Evolutionary conservation across 2,888 invertebrate genomes (phyloP), one percentile per base, ranked within the genome.

Genomic region (Caradrina kadenii): DNA sequence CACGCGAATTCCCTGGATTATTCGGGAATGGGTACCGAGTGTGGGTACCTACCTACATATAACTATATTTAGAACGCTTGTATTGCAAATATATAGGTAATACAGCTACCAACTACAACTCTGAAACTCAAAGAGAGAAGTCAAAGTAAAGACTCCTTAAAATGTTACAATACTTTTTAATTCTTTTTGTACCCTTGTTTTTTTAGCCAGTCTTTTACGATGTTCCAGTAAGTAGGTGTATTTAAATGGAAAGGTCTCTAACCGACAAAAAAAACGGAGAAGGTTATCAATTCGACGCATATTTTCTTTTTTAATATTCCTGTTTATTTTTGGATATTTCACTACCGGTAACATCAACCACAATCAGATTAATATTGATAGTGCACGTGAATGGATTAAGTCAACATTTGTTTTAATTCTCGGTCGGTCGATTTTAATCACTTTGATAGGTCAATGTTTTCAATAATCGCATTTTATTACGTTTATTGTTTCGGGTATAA

Each of bases 1-100:
- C 84, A 82, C 81, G 83, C 81, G 82, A 84, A 88, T 86, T 81
- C 86, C 76, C 73, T 76, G 85, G 88, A 89, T 88, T 89, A 89
- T 88, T 89, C 79, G 80, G 77, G 72, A 85, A 80, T 84, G 84
- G 79, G 82, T 86, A 81, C 78, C 82, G 11, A 74, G 64, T 39
- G 35, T 22, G 10, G 2, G 48, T 19, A 19, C 39, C 22, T 69
- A 69, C 21, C 50, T 64, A 65, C 17, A 8, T 70, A 73, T 77
- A 80, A 82, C 80, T 79, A 80, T 74, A 64, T 56, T 62, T 69
- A 31, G 19, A 22, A 39, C 75, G 31, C 54, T 50, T 39, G 61
- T 45, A 54, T 64, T 54, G 31, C 56, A 48, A 54, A 61, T 64
- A 50, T 58, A n/a, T 35, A 35, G 15, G 3, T 26, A 21, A 31